Conservation (phyloP, 2,888 invertebrate genomes). For the Cheilosia vulpina region DNA sequence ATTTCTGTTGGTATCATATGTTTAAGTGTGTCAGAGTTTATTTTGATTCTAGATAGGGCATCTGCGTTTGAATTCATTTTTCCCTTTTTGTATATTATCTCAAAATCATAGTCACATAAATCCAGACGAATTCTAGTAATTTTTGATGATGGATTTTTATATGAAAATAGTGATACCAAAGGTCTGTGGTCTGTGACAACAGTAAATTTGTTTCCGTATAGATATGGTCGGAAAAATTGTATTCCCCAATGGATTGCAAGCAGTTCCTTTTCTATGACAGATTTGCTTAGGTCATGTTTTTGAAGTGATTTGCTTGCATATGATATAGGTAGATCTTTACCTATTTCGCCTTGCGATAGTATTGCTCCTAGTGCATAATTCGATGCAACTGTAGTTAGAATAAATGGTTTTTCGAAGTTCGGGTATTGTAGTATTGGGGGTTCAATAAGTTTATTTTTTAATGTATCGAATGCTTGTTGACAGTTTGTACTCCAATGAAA, state of each 20-base stretch:
- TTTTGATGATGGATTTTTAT: slow-evolving; percentile 76
- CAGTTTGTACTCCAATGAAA: slow-evolving; percentile 10
- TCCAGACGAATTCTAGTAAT: slow-evolving; percentile 78
- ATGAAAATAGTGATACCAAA: slow-evolving; percentile 74
- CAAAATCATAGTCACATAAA: slow-evolving; percentile 77
- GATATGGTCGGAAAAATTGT: slow-evolving; percentile 77
- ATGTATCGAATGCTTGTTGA: slow-evolving; percentile 39
- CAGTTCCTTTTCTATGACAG: slow-evolving; percentile 78
- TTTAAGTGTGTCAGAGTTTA: slow-evolving; percentile 15
- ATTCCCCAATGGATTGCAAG: slow-evolving; percentile 73
- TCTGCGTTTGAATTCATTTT: slow-evolving; percentile 24
- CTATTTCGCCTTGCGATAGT: slow-evolving; percentile 76
- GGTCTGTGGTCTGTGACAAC: slow-evolving; percentile 79
- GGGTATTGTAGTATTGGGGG: slow-evolving; percentile 58
- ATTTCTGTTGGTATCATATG: slow-evolving; percentile 27
- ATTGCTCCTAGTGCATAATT: slow-evolving; percentile 77
- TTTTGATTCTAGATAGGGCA: slow-evolving; percentile 24
- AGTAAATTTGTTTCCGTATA: slow-evolving; percentile 78
- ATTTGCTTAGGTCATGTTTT: slow-evolving; percentile 76
- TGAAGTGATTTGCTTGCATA: slow-evolving; percentile 77
- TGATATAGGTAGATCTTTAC: slow-evolving; percentile 76
- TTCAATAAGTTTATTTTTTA: slow-evolving; percentile 39
- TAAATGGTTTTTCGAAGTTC: slow-evolving; percentile 44
- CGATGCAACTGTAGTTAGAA: slow-evolving; percentile 78
- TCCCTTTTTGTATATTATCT: not conserved